A percentile compares a stretch with the other conserved stretches of the same genome.
Evolutionary conservation across 2,797 vertebrate genomes (phyloP).

Genomic region (Scarus forsteni): DNA sequence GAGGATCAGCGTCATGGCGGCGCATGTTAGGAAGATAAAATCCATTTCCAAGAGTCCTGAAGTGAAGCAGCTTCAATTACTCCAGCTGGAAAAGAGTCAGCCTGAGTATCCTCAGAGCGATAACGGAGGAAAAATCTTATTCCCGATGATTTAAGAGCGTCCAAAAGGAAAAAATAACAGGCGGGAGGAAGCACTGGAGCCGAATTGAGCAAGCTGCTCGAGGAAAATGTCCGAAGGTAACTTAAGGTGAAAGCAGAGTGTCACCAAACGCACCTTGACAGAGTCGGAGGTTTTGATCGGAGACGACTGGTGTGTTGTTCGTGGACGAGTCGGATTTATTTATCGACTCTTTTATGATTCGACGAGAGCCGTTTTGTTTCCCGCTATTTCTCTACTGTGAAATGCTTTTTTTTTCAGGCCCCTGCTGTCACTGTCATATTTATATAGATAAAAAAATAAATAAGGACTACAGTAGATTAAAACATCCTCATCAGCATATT

Average conservation of each 20-base stretch:
- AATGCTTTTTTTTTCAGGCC: too few relatives aligned
- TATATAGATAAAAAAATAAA: too few relatives aligned
- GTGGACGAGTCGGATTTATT: too few relatives aligned
- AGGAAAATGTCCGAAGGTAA: background rate
- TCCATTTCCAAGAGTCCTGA: background rate
- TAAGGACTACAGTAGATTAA: too few relatives aligned
- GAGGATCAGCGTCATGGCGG: rapidly evolving
- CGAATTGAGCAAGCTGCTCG: background rate
- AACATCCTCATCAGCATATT: too few relatives aligned
- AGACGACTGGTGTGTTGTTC: background rate
- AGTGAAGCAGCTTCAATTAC: background rate
- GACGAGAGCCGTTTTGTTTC: too few relatives aligned
- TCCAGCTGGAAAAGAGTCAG: background rate
- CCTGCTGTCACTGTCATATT: too few relatives aligned
- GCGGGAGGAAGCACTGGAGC: rapidly evolving
- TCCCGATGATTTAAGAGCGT: rapidly evolving
- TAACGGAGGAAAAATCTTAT: background rate
- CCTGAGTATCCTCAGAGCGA: background rate
- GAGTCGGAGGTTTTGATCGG: rapidly evolving
- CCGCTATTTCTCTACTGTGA: too few relatives aligned
- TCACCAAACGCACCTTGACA: rapidly evolving
- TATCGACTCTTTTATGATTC: too few relatives aligned
- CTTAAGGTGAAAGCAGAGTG: too few relatives aligned
- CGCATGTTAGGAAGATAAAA: background rate
- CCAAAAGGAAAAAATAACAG: rapidly evolving